These are phyloP conservation scores for Drosophila ogumai DNA, from an alignment of 1,140 invertebrate species.

Conservation along the genomic window DNA sequence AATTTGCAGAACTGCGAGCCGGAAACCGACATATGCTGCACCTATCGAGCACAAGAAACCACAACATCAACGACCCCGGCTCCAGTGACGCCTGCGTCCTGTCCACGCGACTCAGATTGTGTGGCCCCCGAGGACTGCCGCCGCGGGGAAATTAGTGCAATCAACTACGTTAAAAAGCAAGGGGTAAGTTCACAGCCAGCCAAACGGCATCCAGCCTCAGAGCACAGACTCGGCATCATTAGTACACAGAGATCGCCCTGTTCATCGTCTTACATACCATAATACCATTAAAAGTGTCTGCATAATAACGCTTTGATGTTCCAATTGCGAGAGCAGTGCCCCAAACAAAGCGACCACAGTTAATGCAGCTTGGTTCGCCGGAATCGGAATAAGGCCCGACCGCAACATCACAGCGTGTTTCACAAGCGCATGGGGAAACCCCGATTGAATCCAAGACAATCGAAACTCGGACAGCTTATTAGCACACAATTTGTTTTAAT, in stretches of 20 bases:
- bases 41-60: conserved; percentile 58
- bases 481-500: conserved; percentile 72
- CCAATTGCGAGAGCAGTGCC: conserved; percentile 56
- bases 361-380: conserved; percentile 16
- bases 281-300: conserved; percentile 46
- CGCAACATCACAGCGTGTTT: conserved; percentile 50
- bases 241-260: conserved; percentile 13
- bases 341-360: conserved; percentile 54
- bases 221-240: conserved; percentile 17
- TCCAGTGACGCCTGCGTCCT: conserved; percentile 55
- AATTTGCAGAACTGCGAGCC: conserved; percentile 69
- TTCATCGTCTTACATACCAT: conserved; percentile 16
- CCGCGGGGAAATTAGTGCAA: conserved; percentile 76
- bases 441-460: conserved; percentile 14
- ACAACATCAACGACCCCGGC: conserved; percentile 66
- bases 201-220: conserved; percentile 5
- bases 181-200: conserved; percentile 64
- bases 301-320: conserved; percentile 65
- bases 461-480: conserved; percentile 59
- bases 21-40: conserved; percentile 73
- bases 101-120: conserved; percentile 71
- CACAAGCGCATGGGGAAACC: conserved; percentile 46
- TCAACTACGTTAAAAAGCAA: conserved; percentile 71
- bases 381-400: conserved; percentile 17
- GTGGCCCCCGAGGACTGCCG: conserved; percentile 72